phyloP scores from a whole-genome alignment of 1,140 invertebrate species.

The Lasioglossum baleicum region DNA sequence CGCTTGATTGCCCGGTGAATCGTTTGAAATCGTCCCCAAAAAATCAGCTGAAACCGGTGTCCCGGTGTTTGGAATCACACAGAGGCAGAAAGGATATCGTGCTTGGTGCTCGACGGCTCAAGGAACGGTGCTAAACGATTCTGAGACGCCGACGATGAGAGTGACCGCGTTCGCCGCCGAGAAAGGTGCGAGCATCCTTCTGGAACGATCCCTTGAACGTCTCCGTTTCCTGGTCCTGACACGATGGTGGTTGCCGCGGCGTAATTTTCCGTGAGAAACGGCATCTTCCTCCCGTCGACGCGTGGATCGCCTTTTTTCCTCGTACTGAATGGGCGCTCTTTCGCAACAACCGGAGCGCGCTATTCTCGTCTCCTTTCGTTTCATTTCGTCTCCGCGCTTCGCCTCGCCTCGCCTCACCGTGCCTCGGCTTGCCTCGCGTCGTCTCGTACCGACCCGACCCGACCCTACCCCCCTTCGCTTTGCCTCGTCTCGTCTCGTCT shows the following conservation, averaged over 20 bases:
- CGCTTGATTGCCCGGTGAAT: background rate
- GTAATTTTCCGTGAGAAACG: background rate
- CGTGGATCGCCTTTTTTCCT: background rate
- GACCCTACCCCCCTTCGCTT: background rate
- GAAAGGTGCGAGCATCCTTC: background rate
- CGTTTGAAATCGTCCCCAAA: too few species aligned
- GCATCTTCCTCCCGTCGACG: too few species aligned
- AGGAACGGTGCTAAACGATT: too few species aligned
- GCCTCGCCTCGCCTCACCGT: background rate
- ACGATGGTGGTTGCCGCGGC: background rate
- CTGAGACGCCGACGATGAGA: background rate
- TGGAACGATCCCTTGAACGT: too few species aligned
- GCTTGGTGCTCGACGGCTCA: too few species aligned
- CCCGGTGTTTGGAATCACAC: too few species aligned
- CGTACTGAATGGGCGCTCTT: background rate
- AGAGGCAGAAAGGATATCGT: too few species aligned
- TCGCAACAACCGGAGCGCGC: background rate
- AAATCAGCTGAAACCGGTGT: too few species aligned
- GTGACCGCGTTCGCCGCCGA: background rate
- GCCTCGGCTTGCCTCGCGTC: background rate
- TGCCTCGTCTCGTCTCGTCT: background rate
- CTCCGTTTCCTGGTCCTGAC: background rate
- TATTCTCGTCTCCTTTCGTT: conserved; percentile 10
- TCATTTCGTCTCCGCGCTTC: background rate
- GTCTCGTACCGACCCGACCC: background rate